Conservation (phyloP, 2,113 vertebrate genomes). For the Falco punctatus region DNA sequence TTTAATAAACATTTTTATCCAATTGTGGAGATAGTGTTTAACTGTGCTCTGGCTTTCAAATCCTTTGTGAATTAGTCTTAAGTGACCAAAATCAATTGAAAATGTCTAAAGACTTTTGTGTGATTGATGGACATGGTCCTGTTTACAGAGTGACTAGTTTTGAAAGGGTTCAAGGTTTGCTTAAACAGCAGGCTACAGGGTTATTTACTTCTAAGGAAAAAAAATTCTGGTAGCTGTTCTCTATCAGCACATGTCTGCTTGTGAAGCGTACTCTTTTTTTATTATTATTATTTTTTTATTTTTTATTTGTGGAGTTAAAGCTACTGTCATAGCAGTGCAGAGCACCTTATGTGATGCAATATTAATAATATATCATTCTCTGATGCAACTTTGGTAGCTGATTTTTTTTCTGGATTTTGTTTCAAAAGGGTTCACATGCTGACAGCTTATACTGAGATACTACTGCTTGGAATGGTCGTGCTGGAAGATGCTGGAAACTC, state of each 20-base stretch:
- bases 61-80: conserved; percentile 22
- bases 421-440: background rate
- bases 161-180: conserved; percentile 7
- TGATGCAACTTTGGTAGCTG: background rate
- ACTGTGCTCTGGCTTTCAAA: background rate
- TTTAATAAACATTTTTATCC: conserved; percentile 28
- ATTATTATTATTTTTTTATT: background rate
- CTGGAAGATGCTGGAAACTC: background rate
- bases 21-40: background rate
- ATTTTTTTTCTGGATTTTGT: conserved; percentile 2
- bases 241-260: background rate
- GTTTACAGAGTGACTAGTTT: background rate
- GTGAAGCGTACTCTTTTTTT: background rate
- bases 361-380: background rate
- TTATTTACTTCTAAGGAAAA: background rate
- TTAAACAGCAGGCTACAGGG: background rate
- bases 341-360: background rate
- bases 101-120: background rate
- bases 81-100: conserved; percentile 41
- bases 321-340: background rate
- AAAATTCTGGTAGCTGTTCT: background rate
- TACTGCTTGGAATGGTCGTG: background rate
- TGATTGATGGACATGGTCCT: background rate
- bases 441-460: background rate
- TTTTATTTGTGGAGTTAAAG: background rate